Base-by-base conservation (phyloP, 2,113 vertebrate genomes). In the Entomyzon cyanotis region DNA sequence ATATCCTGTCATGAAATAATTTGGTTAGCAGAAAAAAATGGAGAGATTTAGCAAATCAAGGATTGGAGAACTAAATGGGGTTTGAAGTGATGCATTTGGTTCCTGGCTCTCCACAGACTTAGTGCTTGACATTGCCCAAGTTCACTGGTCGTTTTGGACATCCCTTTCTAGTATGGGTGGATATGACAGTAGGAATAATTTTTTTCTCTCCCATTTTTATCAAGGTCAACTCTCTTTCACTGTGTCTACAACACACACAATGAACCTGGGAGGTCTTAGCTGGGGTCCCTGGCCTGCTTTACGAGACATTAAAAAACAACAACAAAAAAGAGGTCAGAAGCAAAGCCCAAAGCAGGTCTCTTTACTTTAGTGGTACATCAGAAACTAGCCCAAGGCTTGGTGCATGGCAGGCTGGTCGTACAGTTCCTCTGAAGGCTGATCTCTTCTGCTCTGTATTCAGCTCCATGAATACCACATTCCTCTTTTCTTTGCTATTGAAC, bases 401-500 rank as follows among this genome's bases (percentile, higher is more conserved):
- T 50, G 47, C 71, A 8, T 5, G 53, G 70, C 58, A 94, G 49
- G 27, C 81, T 84, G 25, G 33, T 58, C 77, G 28, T 70, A 27
- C 49, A 75, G n/a, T 59, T 95, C 67, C 5, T 3, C 92, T 93
- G 70, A 89, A 92, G 71, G 69, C 41, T 93, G 49, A 60, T 95
- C 25, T 91, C 79, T 91, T 79, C 80, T 94, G 75, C 82, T 96
- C 58, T 92, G 14, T 94, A 82, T 86, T 94, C 83, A 91, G 42
- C 39, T 63, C 60, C 63, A 37, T 12, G 77, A 77, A 78, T 64
- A 69, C 20, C 15, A 16, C 3, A 2, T 94, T 96, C 90, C 74
- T 96, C 84, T 90, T 75, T 94, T 87, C 74, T 71, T 93, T 96
- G 79, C 90, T 90, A 30, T 41, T 75, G 90, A 90, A 56, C 69